phyloP scores from a whole-genome alignment of 2,113 vertebrate genomes.

The Gnathonemus longibarbis region DNA sequence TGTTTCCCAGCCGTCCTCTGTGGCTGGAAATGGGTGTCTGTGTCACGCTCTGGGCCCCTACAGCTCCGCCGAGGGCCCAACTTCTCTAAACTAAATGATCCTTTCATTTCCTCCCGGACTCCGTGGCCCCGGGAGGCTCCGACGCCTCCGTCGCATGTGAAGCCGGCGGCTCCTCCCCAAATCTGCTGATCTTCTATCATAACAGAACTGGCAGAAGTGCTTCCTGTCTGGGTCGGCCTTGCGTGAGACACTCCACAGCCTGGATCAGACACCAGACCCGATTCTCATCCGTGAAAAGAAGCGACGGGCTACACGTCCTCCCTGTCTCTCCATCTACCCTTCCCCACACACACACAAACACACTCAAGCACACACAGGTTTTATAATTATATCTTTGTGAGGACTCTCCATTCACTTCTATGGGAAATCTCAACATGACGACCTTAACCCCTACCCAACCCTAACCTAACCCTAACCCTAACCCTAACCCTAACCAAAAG shows the following conservation, averaged over 20 bases:
- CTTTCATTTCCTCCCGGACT: conserved; percentile 88
- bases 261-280: conserved; percentile 61
- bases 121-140: conserved; percentile 64
- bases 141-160: conserved; percentile 58
- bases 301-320: conserved; percentile 31
- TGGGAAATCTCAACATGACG: too few relatives aligned
- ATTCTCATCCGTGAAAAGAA: conserved; percentile 55
- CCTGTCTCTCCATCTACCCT: conserved; percentile 17
- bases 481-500: too few relatives aligned
- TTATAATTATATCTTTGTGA: too few relatives aligned
- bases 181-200: conserved; percentile 75
- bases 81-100: conserved; percentile 77
- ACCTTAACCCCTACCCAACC: too few relatives aligned
- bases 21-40: conserved; percentile 32
- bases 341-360: conserved; percentile 25
- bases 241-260: conserved; percentile 57
- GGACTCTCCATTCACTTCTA: too few relatives aligned
- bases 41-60: conserved; percentile 35
- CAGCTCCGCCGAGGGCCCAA: conserved; percentile 34
- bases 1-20: conserved; percentile 2
- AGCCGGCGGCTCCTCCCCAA: conserved; percentile 76
- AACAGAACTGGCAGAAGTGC: conserved; percentile 68
- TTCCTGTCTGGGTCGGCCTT: conserved; percentile 74
- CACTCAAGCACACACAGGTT: too few relatives aligned
- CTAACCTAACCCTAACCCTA: too few relatives aligned